These are phyloP conservation scores for Epistrophe grossulariae DNA, from an alignment of 2,888 invertebrate species.

Conservation along the genomic window DNA sequence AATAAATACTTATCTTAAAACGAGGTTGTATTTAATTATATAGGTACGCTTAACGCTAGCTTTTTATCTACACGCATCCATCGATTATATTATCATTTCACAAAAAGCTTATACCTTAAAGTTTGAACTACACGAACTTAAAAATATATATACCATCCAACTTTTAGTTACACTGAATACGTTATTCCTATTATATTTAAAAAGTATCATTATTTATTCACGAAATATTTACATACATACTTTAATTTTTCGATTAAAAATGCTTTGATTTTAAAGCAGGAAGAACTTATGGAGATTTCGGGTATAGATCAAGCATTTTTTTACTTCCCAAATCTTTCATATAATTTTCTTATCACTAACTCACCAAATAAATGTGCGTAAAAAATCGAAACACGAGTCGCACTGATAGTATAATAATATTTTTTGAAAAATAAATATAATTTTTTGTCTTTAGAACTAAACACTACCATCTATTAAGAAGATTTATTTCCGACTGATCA, in stretches of 20 bases:
- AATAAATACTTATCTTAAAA: no score
- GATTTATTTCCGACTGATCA: not conserved
- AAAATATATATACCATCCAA: no score
- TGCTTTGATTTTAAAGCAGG: not conserved
- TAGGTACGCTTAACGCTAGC: no score
- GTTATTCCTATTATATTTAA: no score
- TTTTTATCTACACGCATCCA: no score
- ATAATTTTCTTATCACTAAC: slow-evolving; percentile 6
- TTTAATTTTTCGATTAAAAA: not conserved
- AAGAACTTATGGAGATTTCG: not conserved
- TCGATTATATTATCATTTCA: no score
- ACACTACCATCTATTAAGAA: not conserved
- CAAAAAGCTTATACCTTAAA: no score
- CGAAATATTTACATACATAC: no score
- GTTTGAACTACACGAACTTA: no score
- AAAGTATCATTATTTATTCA: no score
- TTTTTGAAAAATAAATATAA: not conserved
- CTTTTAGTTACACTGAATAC: no score
- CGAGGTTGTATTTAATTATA: no score
- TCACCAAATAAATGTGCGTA: slow-evolving; percentile 17
- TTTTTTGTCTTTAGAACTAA: not conserved
- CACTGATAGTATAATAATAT: slow-evolving; percentile 10
- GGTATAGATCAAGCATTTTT: not conserved
- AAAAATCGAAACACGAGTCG: slow-evolving; percentile 11
- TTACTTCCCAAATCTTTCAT: not conserved